Base-by-base conservation (phyloP, 92 coral and sea anemone genomes). In the Palythoa caribaeorum region DNA sequence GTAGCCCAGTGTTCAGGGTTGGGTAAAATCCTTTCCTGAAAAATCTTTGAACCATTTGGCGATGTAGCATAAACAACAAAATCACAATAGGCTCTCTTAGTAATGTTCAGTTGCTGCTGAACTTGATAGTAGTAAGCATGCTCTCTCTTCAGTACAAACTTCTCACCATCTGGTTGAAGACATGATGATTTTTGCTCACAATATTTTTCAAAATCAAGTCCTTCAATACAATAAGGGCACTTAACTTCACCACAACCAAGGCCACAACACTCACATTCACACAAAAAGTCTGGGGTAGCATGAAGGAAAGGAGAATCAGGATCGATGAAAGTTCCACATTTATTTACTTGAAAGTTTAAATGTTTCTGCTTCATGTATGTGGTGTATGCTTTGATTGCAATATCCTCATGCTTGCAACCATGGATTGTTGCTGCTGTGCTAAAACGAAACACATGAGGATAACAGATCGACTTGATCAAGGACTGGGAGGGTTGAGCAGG, bases 211-310 rank as follows among this genome's bases (percentile, higher is more conserved):
- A 54, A 54, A 70, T 87, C 52, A 52, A 9, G 9, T 9, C 13
- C 62, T 54, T 36, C 35, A 36, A 90, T 14, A 53, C 73, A 44
- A 19, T 28, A 6, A 19, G 92, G 92, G 60, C 90, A 86, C 75
- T 92, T 93, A 7, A 91, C 84, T 73, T 91, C 96, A 48, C 94
- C 96, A 73, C 91, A 89, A 1, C 96, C 94, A n/a, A 73, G 36
- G 0, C 94, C 96, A 86, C 96, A 93, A 52, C 92, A 93, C 76
- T 86, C 83, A 72, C 94, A 91, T 1, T 73, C 72, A 68, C 71
- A 20, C 52, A 93, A 53, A 81, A 88, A 93, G 85, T 94, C 93
- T 75, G 93, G 93, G 36, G 94, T 86, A 5, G 93, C 94, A 94
- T 91, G 96, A 63, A 94, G 77, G 79, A 87, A 90, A 3, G 91